Conservation (phyloP, 2,797 vertebrate species). For the Manis javanica region DNA sequence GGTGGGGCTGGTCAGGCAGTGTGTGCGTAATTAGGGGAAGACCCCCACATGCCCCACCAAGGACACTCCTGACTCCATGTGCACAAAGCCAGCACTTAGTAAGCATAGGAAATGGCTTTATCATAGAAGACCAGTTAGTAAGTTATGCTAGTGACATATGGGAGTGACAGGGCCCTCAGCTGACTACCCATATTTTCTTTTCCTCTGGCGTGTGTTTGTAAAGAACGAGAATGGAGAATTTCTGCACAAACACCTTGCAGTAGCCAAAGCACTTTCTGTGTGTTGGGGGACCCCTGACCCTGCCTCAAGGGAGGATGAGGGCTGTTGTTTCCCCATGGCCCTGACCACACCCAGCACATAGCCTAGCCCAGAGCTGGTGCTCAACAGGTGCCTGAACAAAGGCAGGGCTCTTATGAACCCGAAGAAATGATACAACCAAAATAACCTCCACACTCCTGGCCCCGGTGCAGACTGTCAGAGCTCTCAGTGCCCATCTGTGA, state of each 20-base stretch:
- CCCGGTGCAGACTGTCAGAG: too few relatives aligned
- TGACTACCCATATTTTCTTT: too few relatives aligned
- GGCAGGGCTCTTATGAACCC: neutral
- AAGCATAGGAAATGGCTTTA: neutral
- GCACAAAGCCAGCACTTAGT: too few relatives aligned
- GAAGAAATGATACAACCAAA: neutral
- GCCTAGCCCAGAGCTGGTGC: neutral
- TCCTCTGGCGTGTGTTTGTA: neutral
- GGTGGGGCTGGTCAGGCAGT: too few relatives aligned
- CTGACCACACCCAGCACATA: rapidly evolving
- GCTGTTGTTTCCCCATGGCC: neutral
- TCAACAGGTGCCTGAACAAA: neutral
- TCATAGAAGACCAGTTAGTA: neutral
- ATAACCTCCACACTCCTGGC: neutral
- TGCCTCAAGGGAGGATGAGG: neutral
- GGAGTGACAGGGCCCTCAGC: neutral
- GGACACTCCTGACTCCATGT: neutral
- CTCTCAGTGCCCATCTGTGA: too few relatives aligned
- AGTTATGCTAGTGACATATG: neutral
- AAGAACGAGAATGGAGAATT: neutral
- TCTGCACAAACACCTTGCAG: neutral
- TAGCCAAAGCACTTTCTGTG: neutral
- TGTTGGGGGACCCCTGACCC: neutral
- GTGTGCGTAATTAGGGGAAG: neutral
- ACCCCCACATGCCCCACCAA: neutral